phyloP scores from a whole-genome alignment of 2,888 invertebrate species.

The Hirtodrosophila confusa region DNA sequence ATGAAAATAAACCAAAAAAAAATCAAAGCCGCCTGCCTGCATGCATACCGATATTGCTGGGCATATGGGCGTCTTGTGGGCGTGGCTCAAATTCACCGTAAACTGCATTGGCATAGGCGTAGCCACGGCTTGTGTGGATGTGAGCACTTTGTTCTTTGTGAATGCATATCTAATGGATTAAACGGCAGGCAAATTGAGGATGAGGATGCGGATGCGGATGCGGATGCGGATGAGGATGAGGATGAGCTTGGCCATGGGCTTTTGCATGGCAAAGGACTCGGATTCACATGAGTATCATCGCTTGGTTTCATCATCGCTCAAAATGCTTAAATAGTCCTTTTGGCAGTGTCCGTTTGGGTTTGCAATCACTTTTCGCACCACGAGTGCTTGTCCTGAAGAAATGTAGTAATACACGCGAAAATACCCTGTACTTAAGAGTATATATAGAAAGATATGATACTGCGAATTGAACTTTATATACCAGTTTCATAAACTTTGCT shows the following conservation, averaged over 20 bases:
- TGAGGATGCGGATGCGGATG: constrained; percentile 8
- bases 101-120: constrained; percentile 46
- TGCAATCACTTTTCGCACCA: constrained; percentile 23
- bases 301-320: constrained; percentile 13
- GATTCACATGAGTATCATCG: constrained; percentile 4
- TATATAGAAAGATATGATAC: not conserved
- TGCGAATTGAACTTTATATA: too few relatives aligned
- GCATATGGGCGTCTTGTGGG: constrained; percentile 22
- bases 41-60: constrained; percentile 40
- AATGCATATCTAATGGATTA: constrained; percentile 66
- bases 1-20: constrained; percentile 33
- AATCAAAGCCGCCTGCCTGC: constrained; percentile 21
- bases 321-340: constrained; percentile 8
- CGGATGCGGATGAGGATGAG: too few relatives aligned
- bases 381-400: not conserved
- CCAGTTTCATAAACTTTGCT: too few relatives aligned
- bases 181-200: constrained; percentile 48
- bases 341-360: constrained; percentile 13
- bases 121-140: constrained; percentile 15
- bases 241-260: too few relatives aligned
- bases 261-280: constrained; percentile 41
- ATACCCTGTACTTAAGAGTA: constrained; percentile 24
- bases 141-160: constrained; percentile 57
- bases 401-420: not conserved
- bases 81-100: constrained; percentile 37